Base-by-base conservation (phyloP, 2,113 vertebrate genomes). In the Dasyurus viverrinus region DNA sequence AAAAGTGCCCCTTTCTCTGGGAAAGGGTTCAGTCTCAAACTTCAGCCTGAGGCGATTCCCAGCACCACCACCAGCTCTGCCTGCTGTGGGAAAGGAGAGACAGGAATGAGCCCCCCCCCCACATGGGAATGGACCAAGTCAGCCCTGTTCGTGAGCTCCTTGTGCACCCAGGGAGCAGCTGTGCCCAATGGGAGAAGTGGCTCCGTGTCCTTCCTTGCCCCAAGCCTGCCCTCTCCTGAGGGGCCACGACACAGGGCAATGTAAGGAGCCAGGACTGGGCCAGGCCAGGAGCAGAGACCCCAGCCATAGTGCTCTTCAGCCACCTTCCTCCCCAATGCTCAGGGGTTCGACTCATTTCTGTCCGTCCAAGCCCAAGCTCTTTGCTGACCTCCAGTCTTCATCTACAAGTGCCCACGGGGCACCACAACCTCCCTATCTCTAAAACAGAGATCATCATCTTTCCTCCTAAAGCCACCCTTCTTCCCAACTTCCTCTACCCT, bases 41-140 rank as follows among this genome's bases (percentile, higher is more conserved):
- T 42, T 9, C 22, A 92, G 50, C 26, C 89, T 92, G 52, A 53
- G 53, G 68, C 93, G 93, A 76, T 24, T 24, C 14, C n/a, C 47
- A 96, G 57, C 8, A 93, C 99, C 98, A 99, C 99, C 99, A 98
- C 99, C 99, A 97, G 98, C 97, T 97, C 98, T 98, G 98, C 98
- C 55, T 99, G 96, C 98, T 98, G 91, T 96, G 98, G 94, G 98
- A 98, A 98, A 98, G 98, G 54, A 97, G 57, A 60, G 11, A 14
- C 57, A 16, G 27, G 9, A 36, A 36, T 14, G 57, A 68, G 57
- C 30, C 11, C 30, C 30, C 12, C 36, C 12, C 60, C 30, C 30
- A 30, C 55, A 60, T 11, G 55, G 10, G 55, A 60, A 30, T 60
- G 55, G 26, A 27, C 55, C 27, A 60, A 14, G 57, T 68, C 57